Conservation (phyloP, 1,140 invertebrate genomes). For the Pseudomyrmex dendroicus region DNA sequence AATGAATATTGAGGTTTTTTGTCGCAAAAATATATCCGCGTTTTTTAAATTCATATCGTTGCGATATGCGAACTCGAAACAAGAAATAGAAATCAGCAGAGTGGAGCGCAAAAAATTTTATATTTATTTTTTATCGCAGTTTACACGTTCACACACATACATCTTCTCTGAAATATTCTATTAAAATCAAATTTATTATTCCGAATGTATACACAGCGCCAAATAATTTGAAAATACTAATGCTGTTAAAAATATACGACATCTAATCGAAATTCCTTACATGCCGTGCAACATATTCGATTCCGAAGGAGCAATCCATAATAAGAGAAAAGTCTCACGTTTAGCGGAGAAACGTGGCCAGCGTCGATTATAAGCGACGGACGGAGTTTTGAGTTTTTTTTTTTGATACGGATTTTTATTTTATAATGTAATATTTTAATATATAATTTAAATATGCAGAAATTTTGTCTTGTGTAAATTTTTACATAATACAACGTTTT, state of each 20-base stretch:
- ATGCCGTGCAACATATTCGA: not conserved
- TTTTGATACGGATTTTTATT: no score
- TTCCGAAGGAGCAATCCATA: constrained; percentile 23
- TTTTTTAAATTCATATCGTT: not conserved
- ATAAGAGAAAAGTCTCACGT: constrained; percentile 24
- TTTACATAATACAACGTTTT: no score
- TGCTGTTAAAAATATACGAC: not conserved
- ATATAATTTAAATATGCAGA: no score
- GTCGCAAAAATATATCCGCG: not conserved
- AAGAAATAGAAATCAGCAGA: not conserved
- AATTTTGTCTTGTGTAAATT: no score
- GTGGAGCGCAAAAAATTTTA: no score
- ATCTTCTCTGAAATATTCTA: not conserved
- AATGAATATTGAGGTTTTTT: constrained; percentile 3
- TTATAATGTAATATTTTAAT: no score
- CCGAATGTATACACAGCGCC: not conserved
- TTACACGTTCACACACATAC: no score
- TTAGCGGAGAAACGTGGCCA: constrained; percentile 35
- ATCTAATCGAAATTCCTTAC: constrained; percentile 42
- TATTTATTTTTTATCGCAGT: not conserved
- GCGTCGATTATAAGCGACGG: constrained; percentile 7
- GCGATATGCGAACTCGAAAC: not conserved
- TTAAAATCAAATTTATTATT: constrained; percentile 1
- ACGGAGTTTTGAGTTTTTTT: no score
- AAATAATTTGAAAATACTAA: not conserved